Conservation (phyloP, 1,140 invertebrate genomes). For the Saccostrea echinata region DNA sequence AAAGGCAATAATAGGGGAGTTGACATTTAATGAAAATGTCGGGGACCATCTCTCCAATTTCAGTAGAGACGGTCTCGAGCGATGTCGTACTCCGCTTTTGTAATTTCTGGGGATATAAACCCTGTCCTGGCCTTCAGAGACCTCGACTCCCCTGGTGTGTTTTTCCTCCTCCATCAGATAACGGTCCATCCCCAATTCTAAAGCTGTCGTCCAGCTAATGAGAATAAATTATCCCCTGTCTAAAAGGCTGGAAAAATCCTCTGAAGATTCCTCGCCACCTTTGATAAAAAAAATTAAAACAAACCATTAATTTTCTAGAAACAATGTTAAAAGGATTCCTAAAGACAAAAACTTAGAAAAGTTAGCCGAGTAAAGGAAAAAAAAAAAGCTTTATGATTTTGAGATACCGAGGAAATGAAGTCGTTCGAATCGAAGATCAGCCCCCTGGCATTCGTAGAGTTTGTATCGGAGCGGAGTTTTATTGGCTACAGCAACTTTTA, state of each 20-base stretch:
- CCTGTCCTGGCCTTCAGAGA: neutral
- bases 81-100: neutral
- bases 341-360: neutral
- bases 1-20: slow-evolving; percentile 17
- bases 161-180: neutral
- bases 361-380: neutral
- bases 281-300: neutral
- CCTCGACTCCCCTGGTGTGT: neutral
- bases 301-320: neutral
- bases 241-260: neutral
- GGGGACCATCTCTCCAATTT: slow-evolving; percentile 18
- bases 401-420: neutral
- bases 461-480: slow-evolving; percentile 1
- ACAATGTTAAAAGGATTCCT: neutral
- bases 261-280: neutral
- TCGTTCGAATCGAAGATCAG: neutral
- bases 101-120: slow-evolving; percentile 24
- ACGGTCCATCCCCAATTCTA: neutral
- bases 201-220: neutral
- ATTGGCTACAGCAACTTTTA: slow-evolving; percentile 28
- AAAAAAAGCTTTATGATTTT: slow-evolving; percentile 2
- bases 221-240: slow-evolving; percentile 20
- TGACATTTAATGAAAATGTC: slow-evolving; percentile 39
- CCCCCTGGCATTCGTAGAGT: neutral
- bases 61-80: neutral